Evolutionary conservation across 1,140 invertebrate genomes (phyloP), one percentile per base, ranked within the genome.

Genomic region (Linepithema humile): DNA sequence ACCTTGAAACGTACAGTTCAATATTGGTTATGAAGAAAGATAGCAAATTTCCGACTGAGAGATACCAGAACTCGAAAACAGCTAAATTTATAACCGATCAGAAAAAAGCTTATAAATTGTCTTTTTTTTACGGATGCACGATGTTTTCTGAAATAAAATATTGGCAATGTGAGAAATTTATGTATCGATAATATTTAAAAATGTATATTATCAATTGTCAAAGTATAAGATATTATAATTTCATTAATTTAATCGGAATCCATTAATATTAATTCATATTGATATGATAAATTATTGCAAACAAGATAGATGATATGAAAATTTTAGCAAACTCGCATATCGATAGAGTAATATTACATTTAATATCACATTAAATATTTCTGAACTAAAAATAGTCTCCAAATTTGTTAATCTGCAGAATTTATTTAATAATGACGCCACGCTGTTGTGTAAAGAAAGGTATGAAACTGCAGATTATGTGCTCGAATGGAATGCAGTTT

Each of bases 401-500:
- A 4, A n/a, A 50, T 60, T 53, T 78, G 38, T 38, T 50, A 26
- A 3, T 69, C 10, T 32, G n/a, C 4, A 69, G 26, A 10, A 32
- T 12, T 17, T 10, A 62, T 29, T 15, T 12, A 64, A 17, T 26
- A 45, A 64, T 48, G 57, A 9, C 15, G 40, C 26, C 12, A 15
- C 23, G 48, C n/a, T 62, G 10, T 32, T 78, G 62, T 40, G 17
- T 10, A 53, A 55, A 40, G 32, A 48, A 40, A 78, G 12, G 1
- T 78, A 78, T 78, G 35, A 53, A 29, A 43, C 10, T 4, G n/a
- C 10, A 23, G 29, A 23, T 4, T 48, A 53, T 15, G 43, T 53
- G 77, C 35, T 20, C 60, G 86, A 85, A 64, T 62, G 87, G 87
- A 89, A 89, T 83, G 87, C 60, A 82, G 72, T 48, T 50, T n/a